Conservation (phyloP, 2,888 invertebrate genomes). For the Phyto melanocephala region DNA sequence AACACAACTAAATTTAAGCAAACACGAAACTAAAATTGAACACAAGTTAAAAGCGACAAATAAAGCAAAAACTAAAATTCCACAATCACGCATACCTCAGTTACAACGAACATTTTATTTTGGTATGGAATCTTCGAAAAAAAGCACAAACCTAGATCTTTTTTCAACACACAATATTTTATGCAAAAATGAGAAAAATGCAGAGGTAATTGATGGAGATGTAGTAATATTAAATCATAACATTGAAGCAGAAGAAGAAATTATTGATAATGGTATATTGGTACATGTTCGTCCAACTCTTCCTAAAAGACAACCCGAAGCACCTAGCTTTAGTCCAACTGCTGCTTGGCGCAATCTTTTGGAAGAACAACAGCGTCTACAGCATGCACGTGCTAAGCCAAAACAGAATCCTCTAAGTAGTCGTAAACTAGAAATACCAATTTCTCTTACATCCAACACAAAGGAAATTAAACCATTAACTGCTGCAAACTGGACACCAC, state of each 20-base stretch:
- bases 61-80: not conserved
- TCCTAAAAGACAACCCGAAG: constrained; percentile 87
- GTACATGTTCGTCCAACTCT: constrained; percentile 87
- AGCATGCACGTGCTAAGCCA: constrained; percentile 23
- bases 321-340: constrained; percentile 89
- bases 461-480: constrained; percentile 48
- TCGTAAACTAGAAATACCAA: constrained; percentile 53
- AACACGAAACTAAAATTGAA: not conserved
- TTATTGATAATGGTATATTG: constrained; percentile 83
- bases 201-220: not conserved
- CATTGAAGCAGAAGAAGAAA: constrained; percentile 68
- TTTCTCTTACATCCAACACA: constrained; percentile 58
- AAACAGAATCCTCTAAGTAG: constrained; percentile 47
- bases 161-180: not conserved
- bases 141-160: not conserved
- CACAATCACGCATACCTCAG: constrained; percentile 67
- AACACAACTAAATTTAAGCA: not conserved
- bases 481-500: constrained; percentile 86
- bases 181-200: not conserved
- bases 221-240: not conserved
- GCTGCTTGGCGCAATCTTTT: constrained; percentile 88
- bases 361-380: constrained; percentile 69
- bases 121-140: constrained; percentile 82
- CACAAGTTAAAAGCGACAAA: not conserved
- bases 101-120: constrained; percentile 85